A percentile compares a stretch with the other conserved stretches of the same genome.
These are phyloP conservation scores for Pyrrhosoma nymphula DNA, from an alignment of 2,888 invertebrate genomes.

Conservation along the genomic window DNA sequence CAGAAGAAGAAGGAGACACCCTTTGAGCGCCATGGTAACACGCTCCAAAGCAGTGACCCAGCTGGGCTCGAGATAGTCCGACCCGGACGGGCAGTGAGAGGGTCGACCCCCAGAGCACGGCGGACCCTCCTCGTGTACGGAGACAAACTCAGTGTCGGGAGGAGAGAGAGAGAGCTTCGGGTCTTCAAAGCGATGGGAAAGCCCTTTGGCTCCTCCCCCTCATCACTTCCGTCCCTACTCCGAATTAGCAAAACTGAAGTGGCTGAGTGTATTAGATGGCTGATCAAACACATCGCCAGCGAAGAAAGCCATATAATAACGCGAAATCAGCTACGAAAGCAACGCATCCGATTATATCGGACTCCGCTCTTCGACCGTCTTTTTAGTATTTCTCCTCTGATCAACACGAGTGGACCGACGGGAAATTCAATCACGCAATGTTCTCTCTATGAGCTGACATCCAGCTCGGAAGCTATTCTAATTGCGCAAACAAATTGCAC, in stretches of 20 bases:
- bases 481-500: too few relatives aligned
- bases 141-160: not conserved
- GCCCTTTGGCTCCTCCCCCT: too few relatives aligned
- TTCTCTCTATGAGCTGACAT: not conserved
- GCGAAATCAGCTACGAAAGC: not conserved
- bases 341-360: not conserved
- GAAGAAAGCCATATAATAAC: not conserved
- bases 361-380: not conserved
- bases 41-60: not conserved
- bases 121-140: not conserved
- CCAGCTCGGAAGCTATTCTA: too few relatives aligned
- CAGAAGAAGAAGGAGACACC: not conserved
- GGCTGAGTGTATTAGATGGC: slow-evolving; percentile 31
- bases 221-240: not conserved
- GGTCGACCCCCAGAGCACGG: not conserved
- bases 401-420: not conserved
- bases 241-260: slow-evolving; percentile 22
- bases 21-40: not conserved
- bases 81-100: not conserved
- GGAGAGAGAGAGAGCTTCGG: too few relatives aligned
- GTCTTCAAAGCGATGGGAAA: too few relatives aligned
- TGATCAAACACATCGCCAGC: not conserved
- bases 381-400: not conserved
- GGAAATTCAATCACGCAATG: not conserved
- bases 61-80: not conserved